Base-by-base conservation (phyloP, 2,113 vertebrate genomes). In the Prionailurus bengalensis region DNA sequence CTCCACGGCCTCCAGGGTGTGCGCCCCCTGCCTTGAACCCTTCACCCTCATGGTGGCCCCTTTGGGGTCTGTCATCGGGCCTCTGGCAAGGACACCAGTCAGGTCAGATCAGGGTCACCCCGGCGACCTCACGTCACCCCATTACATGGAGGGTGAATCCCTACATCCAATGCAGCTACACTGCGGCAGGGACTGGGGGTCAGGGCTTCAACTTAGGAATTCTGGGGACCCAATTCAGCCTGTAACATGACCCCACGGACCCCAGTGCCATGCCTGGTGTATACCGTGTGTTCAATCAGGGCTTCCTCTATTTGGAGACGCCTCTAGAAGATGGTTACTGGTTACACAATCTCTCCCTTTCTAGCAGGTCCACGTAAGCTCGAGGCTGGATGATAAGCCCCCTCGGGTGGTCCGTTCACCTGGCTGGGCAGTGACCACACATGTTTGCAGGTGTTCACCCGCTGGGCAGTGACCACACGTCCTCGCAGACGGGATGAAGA, bases 21-120 rank as follows among this genome's bases (percentile, higher is more conserved):
- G 19, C 1, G 17, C 21, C 68, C 13, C 66, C n/a, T 19, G 68
- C 68, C 70, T 23, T 23, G 21, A 7, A 12, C 70, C 68, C 33
- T 36, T 17, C 4, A 25, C 29, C 13, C 29, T 29, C 63, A 12
- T 1, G 25, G 61, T 29, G 39, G 36, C 21, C 5, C 36, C 21
- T 25, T 7, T 2, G 39, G 71, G 36, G 13, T 25, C 42, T 42
- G 23, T 21, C 7, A 3, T 2, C 71, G 0, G 0, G 39, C 9
- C 21, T 61, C 58, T n/a, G 23, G 70, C 19, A 71, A 71, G n/a
- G 70, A 71, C n/a, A 25, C 21, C 0, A 11, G 70, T 73, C 70
- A 12, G 19, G 10, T 39, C 1, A 36, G 70, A 39, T 25, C 36
- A 39, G 70, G 21, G 21, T 21, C 36, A 23, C 36, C 19, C 70